Evolutionary conservation across 92 coral and sea anemone genomes (phyloP).

Genomic region (Palythoa grandis): DNA sequence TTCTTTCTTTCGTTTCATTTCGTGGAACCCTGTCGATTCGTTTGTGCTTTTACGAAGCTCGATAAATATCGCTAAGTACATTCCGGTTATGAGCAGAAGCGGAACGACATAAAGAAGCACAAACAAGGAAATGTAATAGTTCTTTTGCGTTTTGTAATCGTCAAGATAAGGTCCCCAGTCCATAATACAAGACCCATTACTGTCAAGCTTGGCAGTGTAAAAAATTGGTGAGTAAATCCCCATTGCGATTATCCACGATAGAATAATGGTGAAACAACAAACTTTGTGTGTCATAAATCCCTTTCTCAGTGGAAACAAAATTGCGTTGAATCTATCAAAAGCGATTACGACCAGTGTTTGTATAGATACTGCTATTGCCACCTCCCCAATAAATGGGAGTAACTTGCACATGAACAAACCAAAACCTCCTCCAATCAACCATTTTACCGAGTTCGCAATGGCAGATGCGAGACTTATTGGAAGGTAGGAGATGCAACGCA

Average conservation of each 20-base stretch:
- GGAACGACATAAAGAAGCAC: slow-evolving; percentile 20
- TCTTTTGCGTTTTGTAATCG: slow-evolving; percentile 18
- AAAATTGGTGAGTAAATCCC: slow-evolving; percentile 19
- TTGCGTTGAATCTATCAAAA: slow-evolving; percentile 33
- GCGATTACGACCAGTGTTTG: slow-evolving; percentile 34
- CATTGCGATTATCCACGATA: slow-evolving; percentile 17
- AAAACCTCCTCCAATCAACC: slow-evolving; percentile 32
- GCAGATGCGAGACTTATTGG: slow-evolving; percentile 28
- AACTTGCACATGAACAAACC: slow-evolving; percentile 24
- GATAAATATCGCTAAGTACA: slow-evolving; percentile 23
- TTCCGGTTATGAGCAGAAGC: neutral
- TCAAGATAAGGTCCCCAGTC: slow-evolving; percentile 38
- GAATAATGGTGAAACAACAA: neutral
- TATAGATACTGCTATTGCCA: slow-evolving; percentile 27
- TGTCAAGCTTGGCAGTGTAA: slow-evolving; percentile 23
- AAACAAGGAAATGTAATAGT: slow-evolving; percentile 23
- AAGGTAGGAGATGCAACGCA: slow-evolving; percentile 23
- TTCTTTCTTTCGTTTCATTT: slow-evolving; percentile 19
- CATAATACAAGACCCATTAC: slow-evolving; percentile 6
- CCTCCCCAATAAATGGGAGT: slow-evolving; percentile 28
- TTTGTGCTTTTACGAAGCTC: slow-evolving; percentile 7
- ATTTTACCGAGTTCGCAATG: slow-evolving; percentile 22
- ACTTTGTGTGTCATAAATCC: slow-evolving; percentile 9
- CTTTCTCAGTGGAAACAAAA: slow-evolving; percentile 29
- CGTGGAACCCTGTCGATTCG: neutral